Evolutionary conservation across 2,797 vertebrate genomes (phyloP), one percentile per base, ranked within the genome.

Genomic region (Sebastes trivittatus): DNA sequence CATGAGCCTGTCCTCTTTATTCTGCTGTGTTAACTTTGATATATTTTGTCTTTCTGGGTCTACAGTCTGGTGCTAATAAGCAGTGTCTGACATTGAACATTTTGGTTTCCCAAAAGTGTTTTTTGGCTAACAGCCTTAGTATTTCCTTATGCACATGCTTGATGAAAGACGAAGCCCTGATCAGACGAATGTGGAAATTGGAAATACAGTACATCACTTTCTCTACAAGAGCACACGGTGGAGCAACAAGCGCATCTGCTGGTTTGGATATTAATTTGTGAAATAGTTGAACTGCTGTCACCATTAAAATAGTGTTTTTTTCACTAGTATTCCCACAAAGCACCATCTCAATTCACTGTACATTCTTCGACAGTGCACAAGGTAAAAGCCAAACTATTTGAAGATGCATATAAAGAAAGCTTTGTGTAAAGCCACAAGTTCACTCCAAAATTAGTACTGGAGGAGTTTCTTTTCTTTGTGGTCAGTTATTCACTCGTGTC

Each of bases 401-500:
- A 55, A 7, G n/a, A 42, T 42, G 65, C 20, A 36, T 62, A 13
- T 64, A 61, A n/a, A 2, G 25, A 72, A 69, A 22, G n/a, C 22
- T 34, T 22, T 23, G 58, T 59, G 69, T 18, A 71, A 77, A 77
- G 61, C 27, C 66, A 62, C 29, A 38, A 64, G 63, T 69, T 80
- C 42, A 56, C 32, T 61, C 2, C 16, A 63, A 82, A 77, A 77
- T 72, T 34, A 42, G 46, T 64, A 30, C 71, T 52, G 64, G 38
- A 63, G 75, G 60, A 84, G 55, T 54, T 69, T 29, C 46, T 70
- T 76, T 66, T 82, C 36, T 59, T 52, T 58, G 8, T 74, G 60
- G 72, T 89, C 68, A 83, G 71, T 89, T 87, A 88, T 86, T 85
- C 75, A 84, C 65, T 54, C 18, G 20, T 59, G 78, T 46, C 16